phyloP scores from a whole-genome alignment of 2,113 vertebrate species.

The Dolichotis patagonum region DNA sequence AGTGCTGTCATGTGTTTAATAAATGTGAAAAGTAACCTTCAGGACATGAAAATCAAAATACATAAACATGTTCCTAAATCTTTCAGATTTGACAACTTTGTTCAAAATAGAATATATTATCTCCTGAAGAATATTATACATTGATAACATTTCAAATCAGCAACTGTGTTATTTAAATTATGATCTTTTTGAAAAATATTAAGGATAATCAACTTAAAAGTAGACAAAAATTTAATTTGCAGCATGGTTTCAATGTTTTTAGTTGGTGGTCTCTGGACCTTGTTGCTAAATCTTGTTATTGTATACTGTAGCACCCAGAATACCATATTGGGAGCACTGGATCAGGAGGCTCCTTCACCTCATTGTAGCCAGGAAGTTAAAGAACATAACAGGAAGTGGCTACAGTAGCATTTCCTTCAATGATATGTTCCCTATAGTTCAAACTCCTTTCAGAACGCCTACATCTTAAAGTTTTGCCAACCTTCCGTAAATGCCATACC shows the following conservation, averaged over 20 bases:
- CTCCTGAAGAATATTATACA: constrained; percentile 58
- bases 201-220: not conserved
- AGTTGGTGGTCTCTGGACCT: not conserved
- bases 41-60: constrained; percentile 7
- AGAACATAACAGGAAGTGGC: not conserved
- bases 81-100: constrained; percentile 16
- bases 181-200: not conserved
- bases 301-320: too few species aligned
- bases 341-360: not conserved
- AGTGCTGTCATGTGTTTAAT: not conserved
- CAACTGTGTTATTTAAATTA: not conserved
- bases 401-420: not conserved
- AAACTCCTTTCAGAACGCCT: not conserved
- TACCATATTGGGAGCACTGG: not conserved
- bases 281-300: too few species aligned
- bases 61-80: not conserved
- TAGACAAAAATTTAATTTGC: not conserved
- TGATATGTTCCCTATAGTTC: not conserved
- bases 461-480: not conserved
- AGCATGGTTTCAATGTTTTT: too few species aligned
- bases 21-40: not conserved
- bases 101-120: constrained; percentile 6
- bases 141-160: constrained; percentile 32
- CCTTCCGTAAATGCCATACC: not conserved
- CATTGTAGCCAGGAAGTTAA: not conserved